Conservation (phyloP, 2,113 vertebrate species). For the Bubalus kerabau region DNA sequence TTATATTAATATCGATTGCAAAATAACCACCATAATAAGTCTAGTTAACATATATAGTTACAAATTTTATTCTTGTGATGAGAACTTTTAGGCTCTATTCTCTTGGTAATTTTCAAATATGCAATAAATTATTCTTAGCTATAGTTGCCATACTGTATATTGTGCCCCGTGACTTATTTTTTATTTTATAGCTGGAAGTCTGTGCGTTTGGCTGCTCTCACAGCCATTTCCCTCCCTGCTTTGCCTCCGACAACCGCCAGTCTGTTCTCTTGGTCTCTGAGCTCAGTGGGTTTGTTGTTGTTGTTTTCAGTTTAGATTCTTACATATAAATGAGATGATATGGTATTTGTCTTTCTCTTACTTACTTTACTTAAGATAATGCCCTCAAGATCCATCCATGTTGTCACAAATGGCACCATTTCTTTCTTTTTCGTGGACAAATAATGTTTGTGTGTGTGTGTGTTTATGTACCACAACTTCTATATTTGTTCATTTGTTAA, state of each 20-base stretch:
- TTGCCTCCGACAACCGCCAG: neutral
- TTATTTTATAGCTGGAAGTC: neutral
- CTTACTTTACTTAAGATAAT: neutral
- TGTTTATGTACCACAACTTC: neutral
- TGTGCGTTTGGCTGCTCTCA: neutral
- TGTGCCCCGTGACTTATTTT: neutral
- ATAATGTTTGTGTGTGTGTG: neutral
- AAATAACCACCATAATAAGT: neutral
- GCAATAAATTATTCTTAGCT: neutral
- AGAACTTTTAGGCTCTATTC: neutral
- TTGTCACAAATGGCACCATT: neutral
- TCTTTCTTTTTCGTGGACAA: neutral
- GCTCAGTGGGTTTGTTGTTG: neutral
- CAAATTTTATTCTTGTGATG: neutral
- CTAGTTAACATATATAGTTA: neutral
- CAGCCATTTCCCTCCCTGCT: neutral
- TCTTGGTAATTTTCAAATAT: neutral
- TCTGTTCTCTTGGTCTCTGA: neutral
- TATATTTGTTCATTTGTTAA: neutral
- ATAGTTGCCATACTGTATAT: neutral
- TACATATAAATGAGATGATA: neutral
- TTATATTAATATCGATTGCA: neutral
- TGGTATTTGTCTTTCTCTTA: neutral
- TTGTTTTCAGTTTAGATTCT: neutral
- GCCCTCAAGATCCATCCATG: neutral